Evolutionary conservation across 2,888 invertebrate genomes (phyloP), one percentile per base, ranked within the genome.

Genomic region (Parasteatoda lunata): DNA sequence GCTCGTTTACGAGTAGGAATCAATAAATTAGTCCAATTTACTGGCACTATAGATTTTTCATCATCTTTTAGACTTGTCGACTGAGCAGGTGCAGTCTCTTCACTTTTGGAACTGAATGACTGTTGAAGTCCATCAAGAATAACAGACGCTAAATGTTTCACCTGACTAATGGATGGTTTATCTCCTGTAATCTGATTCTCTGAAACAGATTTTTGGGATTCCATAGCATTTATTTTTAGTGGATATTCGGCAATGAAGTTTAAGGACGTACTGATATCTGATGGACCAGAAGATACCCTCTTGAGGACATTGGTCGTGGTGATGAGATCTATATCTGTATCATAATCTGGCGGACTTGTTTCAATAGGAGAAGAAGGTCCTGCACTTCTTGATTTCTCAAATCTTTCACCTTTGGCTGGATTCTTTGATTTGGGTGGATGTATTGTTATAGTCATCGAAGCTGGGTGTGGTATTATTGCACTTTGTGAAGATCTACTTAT

Each of bases 401-500:
- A 65, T 0, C 47, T 15, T 47, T 70, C 70, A 11, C 68, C 59
- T 6, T 52, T 76, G 1, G 59, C 64, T 6, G 9, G 30, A n/a
- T 52, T 76, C 30, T 68, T 86, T n/a, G 71, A 72, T 65, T 48
- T 72, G 0, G 86, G 73, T 52, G 86, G 86, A 11, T 66, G 68
- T 54, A 87, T 64, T 4, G 78, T 88, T 8, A 83, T 83, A 5
- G 72, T 79, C 88, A 83, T 88, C 7, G 83, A 75, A 72, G 83
- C 68, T 13, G 83, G 83, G 47, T 88, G 86, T 15, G 86, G 86
- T 59, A 87, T 87, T 72, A 87, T 82, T 72, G 86, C 81, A 82
- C 82, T 81, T 5, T 77, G 48, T 11, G 81, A 69, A 68, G 77
- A 64, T 64, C 68, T 72, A 9, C 30, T 73, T 3, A 70, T 66